Percentiles rank a stretch among this genome's conserved stretches.
phyloP scores from a whole-genome alignment of 2,888 invertebrate genomes.

The Teleiodes luculella region DNA sequence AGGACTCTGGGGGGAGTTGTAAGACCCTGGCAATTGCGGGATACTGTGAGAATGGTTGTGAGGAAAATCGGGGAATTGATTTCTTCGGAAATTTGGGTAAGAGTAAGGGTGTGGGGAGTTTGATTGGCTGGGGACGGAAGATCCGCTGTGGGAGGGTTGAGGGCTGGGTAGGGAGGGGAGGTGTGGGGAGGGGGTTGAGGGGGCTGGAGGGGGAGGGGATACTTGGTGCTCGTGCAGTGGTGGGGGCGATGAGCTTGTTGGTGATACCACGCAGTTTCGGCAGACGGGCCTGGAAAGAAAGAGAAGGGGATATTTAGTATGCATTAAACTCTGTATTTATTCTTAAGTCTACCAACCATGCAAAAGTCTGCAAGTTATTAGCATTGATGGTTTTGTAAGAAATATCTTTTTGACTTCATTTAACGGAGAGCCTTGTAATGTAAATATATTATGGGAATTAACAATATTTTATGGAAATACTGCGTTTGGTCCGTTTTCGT shows the following conservation, averaged over 20 bases:
- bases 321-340: too few relatives aligned
- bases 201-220: conserved; percentile 64
- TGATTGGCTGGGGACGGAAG: conserved; percentile 59
- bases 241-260: conserved; percentile 68
- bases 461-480: too few relatives aligned
- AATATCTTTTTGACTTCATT: too few relatives aligned
- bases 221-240: conserved; percentile 58
- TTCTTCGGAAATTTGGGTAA: conserved; percentile 59
- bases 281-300: conserved; percentile 85
- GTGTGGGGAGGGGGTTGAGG: conserved; percentile 45
- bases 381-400: too few relatives aligned
- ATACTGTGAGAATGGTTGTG: conserved; percentile 33
- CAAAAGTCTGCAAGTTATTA: too few relatives aligned
- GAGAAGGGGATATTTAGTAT: not conserved
- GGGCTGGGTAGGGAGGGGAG: conserved; percentile 61
- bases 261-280: conserved; percentile 86
- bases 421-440: too few relatives aligned
- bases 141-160: conserved; percentile 63
- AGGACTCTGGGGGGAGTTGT: conserved; percentile 62
- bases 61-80: conserved; percentile 51
- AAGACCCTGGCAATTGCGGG: conserved; percentile 50
- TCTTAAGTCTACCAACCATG: too few relatives aligned
- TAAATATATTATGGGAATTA: too few relatives aligned
- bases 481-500: too few relatives aligned
- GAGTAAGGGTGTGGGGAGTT: conserved; percentile 67